Conservation (phyloP, 2,113 vertebrate genomes). For the Petromus typicus region DNA sequence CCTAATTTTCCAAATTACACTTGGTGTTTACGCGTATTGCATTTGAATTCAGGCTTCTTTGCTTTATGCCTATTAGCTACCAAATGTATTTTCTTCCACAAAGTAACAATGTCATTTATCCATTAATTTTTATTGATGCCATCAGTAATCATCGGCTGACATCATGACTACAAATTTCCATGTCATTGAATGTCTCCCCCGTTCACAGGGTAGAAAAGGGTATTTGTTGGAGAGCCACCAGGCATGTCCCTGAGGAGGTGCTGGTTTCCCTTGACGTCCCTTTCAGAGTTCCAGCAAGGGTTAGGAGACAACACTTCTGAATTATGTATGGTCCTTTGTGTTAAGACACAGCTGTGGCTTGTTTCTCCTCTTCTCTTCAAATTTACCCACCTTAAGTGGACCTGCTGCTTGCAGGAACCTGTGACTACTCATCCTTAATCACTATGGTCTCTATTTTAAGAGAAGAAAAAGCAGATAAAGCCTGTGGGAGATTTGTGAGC, state of each 20-base stretch:
- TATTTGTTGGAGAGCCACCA: background rate
- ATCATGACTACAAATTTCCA: background rate
- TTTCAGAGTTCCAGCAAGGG: slow-evolving; percentile 14
- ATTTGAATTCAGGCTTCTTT: background rate
- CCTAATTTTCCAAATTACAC: background rate
- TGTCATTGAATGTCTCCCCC: background rate
- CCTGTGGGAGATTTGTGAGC: background rate
- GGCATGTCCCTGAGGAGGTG: background rate
- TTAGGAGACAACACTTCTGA: background rate
- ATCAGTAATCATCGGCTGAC: slow-evolving; percentile 24
- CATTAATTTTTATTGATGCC: slow-evolving; percentile 19
- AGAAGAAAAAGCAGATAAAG: slow-evolving; percentile 17
- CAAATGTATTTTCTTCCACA: background rate
- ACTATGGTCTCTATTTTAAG: background rate
- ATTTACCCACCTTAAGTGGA: background rate
- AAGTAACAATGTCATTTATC: slow-evolving; percentile 15
- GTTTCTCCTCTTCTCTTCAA: slow-evolving; percentile 17
- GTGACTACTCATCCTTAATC: background rate
- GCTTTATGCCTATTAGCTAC: background rate
- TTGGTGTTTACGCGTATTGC: background rate
- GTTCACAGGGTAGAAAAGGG: background rate
- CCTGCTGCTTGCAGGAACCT: slow-evolving; percentile 25
- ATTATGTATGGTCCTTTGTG: background rate
- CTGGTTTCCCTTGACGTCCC: background rate
- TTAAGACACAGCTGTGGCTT: background rate